Conservation (phyloP, 2,888 invertebrate genomes). For the Ganaspis brasiliensis region DNA sequence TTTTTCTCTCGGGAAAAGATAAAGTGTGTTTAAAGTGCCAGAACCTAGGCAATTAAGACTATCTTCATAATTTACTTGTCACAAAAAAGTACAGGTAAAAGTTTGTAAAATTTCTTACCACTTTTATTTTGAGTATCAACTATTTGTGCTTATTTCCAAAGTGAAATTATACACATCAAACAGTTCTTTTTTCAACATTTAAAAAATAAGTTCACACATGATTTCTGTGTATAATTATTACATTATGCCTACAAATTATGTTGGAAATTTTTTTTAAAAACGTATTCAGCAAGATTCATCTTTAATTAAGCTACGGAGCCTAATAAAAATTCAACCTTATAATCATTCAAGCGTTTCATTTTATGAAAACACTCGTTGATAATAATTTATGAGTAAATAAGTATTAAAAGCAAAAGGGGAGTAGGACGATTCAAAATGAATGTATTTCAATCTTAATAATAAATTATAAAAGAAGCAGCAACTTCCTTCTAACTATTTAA, state of each 20-base stretch:
- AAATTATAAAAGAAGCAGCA: neutral
- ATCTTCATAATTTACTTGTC: conserved; percentile 22
- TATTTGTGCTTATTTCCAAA: neutral
- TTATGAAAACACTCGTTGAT: neutral
- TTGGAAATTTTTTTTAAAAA: too few species aligned
- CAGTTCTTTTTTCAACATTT: too few species aligned
- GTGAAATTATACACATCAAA: too few species aligned
- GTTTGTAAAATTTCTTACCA: neutral
- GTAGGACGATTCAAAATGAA: neutral
- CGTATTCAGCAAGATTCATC: too few species aligned
- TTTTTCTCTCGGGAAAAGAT: neutral
- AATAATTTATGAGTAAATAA: neutral
- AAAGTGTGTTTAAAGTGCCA: neutral
- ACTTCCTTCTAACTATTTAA: neutral
- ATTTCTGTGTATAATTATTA: too few species aligned
- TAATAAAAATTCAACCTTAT: too few species aligned
- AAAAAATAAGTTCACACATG: too few species aligned
- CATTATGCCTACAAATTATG: too few species aligned
- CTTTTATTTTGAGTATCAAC: neutral
- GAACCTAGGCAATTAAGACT: conserved; percentile 13
- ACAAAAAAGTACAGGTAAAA: neutral
- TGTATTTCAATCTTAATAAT: neutral
- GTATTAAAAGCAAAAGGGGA: neutral
- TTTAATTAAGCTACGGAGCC: too few species aligned
- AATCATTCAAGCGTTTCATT: neutral